Base-by-base conservation (phyloP, 2,113 vertebrate genomes). In the Lepus timidus region DNA sequence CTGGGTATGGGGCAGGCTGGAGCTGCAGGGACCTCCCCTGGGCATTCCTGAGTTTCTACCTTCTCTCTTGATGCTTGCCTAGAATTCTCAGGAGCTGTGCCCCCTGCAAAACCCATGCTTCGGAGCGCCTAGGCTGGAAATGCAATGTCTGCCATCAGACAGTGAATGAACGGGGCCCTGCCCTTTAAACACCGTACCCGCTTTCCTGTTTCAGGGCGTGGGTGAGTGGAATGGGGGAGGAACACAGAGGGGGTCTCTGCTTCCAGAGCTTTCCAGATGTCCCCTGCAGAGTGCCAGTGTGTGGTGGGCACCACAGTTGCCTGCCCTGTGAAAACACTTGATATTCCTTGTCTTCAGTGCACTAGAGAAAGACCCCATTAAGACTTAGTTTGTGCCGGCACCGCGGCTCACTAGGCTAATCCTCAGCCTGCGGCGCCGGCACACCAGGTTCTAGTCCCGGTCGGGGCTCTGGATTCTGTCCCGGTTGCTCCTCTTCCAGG, bases 141-240 rank as follows among this genome's bases (percentile, higher is more conserved):
- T 67, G 73, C 16, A 70, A 51, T 33, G n/a, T 78, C 86, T 85
- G 62, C n/a, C 4, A 31, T 65, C 64, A 64, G 62, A 70, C 90
- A 78, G 9, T 4, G 49, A 85, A 51, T 49, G 10, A 70, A 23
- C 13, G 16, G 25, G 20, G 5, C n/a, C n/a, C 22, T 17, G 0
- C 10, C 8, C 22, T 62, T 23, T 10, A 8, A 11, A 78, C 80
- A 44, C n/a, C 9, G 0, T n/a, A 12, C 31, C n/a, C 9, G 8
- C 44, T 39, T 86, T 71, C 8, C 52, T 44, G n/a, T 88, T 91
- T 82, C 22, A 71, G 62, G 49, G 52, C 31, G 19, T 25, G 55
- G 5, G 3, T 2, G 5, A 39, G 2, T 9, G 4, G 27, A 23
- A 1, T 22, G 0, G 29, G 67, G 49, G 11, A 55, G 49, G 11